Percentiles rank a stretch among this genome's conserved stretches.
Evolutionary conservation across 2,888 invertebrate genomes (phyloP).

Genomic region (Dorcus hopei): DNA sequence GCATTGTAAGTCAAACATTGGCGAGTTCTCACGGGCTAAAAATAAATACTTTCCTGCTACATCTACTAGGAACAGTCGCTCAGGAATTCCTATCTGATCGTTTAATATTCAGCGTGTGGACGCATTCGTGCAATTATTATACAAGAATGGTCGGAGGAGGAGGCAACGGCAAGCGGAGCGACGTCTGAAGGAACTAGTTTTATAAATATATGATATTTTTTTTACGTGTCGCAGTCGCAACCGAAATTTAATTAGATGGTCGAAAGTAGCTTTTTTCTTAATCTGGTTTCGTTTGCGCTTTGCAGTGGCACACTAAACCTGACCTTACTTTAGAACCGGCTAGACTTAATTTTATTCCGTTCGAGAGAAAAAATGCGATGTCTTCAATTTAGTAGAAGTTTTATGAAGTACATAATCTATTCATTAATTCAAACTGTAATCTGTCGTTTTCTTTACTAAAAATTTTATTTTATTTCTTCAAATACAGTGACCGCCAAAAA

Average conservation of each 20-base stretch:
- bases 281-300: neutral
- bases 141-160: slow-evolving; percentile 13
- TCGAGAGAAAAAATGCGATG: neutral
- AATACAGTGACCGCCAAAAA: no score
- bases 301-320: neutral
- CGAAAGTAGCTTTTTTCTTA: neutral
- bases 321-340: neutral
- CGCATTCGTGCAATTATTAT: slow-evolving; percentile 21
- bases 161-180: neutral
- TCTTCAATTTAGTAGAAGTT: no score
- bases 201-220: neutral
- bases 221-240: neutral
- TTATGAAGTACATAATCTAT: no score
- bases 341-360: neutral
- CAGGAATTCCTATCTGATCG: slow-evolving; percentile 17
- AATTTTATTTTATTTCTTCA: no score
- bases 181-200: neutral
- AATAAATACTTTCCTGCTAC: slow-evolving; percentile 16
- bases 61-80: slow-evolving; percentile 20
- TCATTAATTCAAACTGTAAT: no score
- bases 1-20: slow-evolving; percentile 38
- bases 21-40: slow-evolving; percentile 28
- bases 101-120: slow-evolving; percentile 17
- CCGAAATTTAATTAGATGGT: neutral
- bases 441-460: no score